Base-by-base conservation (phyloP, 2,797 vertebrate species). In the Sebastiscus albofasciatus region DNA sequence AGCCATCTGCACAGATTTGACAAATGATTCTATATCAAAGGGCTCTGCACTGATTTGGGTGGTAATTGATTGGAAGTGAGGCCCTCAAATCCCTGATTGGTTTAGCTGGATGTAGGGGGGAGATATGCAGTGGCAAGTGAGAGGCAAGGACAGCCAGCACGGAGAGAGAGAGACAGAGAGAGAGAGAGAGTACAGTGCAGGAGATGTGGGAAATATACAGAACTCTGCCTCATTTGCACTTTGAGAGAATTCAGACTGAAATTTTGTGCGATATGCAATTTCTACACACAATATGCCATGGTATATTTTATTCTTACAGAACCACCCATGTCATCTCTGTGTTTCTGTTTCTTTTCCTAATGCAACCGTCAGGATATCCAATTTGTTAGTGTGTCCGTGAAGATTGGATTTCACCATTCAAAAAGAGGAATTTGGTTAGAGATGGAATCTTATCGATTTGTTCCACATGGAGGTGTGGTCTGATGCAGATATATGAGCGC, bases 1-100 rank as follows among this genome's bases (percentile, higher is more conserved):
- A 92, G 91, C 92, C 93, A 94, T 94, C 94, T 94, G 92, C 80
- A 75, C 88, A 94, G 94, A 96, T 95, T 95, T 96, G 95, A 96
- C 95, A 96, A 96, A 96, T 96, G 88, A 96, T 96, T 95, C 93
- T 90, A 93, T 95, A 96, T 95, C 94, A 95, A 94, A 95, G 95
- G 93, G 88, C 93, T 90, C 82, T 85, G 89, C 93, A 89, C 94
- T 96, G 95, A 96, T 96, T 96, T 95, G 91, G 89, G 88, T 91
- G 88, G 92, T 96, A 96, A 96, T 95, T 96, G 96, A 96, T 96
- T 96, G 94, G 92, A 95, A 93, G 92, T 87, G 94, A 95, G 94
- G 92, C 92, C 81, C 76, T 91, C 85, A 95, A 96, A 95, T 96
- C 95, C 95, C 94, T 96, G 94, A 96, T 96, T 96, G 94, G 93